phyloP scores from a whole-genome alignment of 2,888 invertebrate species.

The Arctia plantaginis region DNA sequence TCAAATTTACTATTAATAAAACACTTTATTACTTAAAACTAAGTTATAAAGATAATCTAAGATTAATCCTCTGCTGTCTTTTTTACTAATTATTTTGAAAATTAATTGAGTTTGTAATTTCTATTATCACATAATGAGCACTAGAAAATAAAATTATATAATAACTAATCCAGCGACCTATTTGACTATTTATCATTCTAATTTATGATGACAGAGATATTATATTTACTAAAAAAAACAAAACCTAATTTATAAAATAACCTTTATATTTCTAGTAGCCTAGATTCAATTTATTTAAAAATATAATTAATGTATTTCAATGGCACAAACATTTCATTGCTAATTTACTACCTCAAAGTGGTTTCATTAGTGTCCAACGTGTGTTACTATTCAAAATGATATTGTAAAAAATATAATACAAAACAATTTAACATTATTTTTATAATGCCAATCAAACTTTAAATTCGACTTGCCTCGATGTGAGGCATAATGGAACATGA shows the following conservation, averaged over 20 bases:
- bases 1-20: neutral
- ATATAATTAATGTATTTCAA: conserved; percentile 1
- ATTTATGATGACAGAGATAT: neutral
- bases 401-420: conserved; percentile 1
- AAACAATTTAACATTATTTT: neutral
- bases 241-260: neutral
- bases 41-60: neutral
- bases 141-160: neutral
- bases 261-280: neutral
- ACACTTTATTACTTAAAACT: neutral
- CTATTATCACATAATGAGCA: neutral
- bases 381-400: conserved; percentile 13
- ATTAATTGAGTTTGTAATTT: neutral
- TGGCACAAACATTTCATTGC: conserved; percentile 33
- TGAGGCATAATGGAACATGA: conserved; percentile 73
- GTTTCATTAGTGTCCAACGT: conserved; percentile 12
- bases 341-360: conserved; percentile 16
- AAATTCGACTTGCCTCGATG: conserved; percentile 43
- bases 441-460: conserved; percentile 18
- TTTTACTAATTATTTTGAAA: neutral
- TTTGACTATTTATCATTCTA: neutral
- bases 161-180: neutral
- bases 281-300: conserved; percentile 9
- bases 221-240: conserved; percentile 6
- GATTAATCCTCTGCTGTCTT: neutral